Base-by-base conservation (phyloP, 1,140 invertebrate species). In the Streblospio benedicti region DNA sequence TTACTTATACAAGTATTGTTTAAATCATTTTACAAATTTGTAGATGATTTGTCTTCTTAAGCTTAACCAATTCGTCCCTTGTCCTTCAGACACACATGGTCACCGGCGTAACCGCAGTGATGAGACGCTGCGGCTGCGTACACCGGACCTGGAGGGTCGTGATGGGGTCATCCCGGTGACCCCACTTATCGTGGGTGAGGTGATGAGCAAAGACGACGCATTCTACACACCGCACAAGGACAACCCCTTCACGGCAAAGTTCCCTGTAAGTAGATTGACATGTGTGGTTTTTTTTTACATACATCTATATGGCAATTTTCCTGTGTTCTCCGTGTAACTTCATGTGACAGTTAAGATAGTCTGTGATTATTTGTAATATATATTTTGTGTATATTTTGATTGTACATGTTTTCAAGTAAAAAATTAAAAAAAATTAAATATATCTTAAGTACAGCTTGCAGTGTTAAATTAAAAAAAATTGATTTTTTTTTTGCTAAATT, bases 191-290 rank as follows among this genome's bases (percentile, higher is more conserved):
- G 64, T 76, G 43, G 76, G 73, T 0, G 67, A 75, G 57, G 71
- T 66, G 1, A 76, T 76, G 74, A 76, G 71, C 58, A 66, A 67
- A 53, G 69, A 72, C 55, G 76, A 78, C 61, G 71, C 67, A 31
- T 72, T 72, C 47, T 78, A 78, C 61, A 60, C 64, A 6, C 76
- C 76, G 28, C 51, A 58, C 20, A 59, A 45, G 20, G 67, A 67
- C 31, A 64, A 68, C 51, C 64, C 59, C 3, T 75, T 69, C 49
- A 66, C 65, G 45, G 65, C 23, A 12, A 69, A 65, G 70, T 73
- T 33, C 61, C n/a, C n/a, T n/a, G 62, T 23, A 76, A 76, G 59
- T 56, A 74, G 35, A 43, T 74, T 0, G 74, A 69, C 28, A 69
- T 57, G 45, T 66, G 65, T 28, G 58, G 61, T 62, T 60, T 35